phyloP scores from a whole-genome alignment of 1,140 invertebrate genomes.

The Papilio dardanus region DNA sequence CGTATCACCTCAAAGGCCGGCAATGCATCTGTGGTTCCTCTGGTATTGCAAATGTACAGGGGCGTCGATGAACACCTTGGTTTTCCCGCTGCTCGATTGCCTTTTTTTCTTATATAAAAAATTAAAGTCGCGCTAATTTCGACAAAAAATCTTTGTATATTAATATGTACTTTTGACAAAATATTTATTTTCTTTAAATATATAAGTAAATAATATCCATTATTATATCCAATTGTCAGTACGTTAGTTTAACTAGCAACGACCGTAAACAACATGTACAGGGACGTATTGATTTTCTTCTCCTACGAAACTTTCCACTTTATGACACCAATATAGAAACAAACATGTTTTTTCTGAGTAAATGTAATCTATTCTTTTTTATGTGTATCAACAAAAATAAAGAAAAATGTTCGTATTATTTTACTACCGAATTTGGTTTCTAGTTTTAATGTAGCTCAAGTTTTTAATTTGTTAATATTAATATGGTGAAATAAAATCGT shows the following conservation, averaged over 20 bases:
- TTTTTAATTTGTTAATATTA: too few species aligned
- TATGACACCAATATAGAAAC: neutral
- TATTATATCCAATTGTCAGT: neutral
- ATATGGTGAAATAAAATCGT: too few species aligned
- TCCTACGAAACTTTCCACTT: neutral
- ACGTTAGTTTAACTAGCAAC: neutral
- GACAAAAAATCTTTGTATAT: too few species aligned
- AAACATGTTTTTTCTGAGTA: neutral
- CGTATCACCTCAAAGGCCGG: too few species aligned
- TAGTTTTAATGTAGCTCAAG: too few species aligned
- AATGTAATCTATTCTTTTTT: neutral
- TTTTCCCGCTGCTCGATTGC: too few species aligned
- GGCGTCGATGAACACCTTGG: too few species aligned
- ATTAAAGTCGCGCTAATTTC: neutral
- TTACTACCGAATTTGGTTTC: too few species aligned
- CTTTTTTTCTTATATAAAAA: too few species aligned
- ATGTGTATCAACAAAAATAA: neutral
- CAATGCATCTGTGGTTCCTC: too few species aligned
- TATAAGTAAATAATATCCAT: neutral
- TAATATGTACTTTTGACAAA: neutral
- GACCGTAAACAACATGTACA: neutral
- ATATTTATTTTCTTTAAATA: neutral
- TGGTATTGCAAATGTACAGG: too few species aligned
- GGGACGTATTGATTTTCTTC: neutral
- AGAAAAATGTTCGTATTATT: neutral